Evolutionary conservation across 2,113 vertebrate species (phyloP).

Genomic region (Ifrita kowaldi): DNA sequence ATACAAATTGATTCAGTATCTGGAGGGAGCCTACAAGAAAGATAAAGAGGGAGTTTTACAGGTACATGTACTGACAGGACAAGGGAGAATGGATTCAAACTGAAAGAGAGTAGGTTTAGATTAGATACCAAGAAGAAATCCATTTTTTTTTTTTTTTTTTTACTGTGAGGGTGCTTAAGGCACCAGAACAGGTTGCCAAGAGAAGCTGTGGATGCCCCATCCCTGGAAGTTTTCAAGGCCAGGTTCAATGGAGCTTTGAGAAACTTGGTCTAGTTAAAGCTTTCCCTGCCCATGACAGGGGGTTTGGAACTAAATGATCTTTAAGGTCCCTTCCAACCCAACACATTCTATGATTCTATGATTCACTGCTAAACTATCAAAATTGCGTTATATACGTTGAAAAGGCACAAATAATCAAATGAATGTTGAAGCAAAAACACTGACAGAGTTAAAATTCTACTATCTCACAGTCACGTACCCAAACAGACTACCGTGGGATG

Average conservation of each 20-base stretch:
- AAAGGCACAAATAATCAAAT: neutral
- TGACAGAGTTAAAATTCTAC: neutral
- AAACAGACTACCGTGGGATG: neutral
- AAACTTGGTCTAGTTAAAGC: neutral
- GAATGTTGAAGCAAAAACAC: neutral
- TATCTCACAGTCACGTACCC: neutral
- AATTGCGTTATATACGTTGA: rapidly evolving
- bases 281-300: neutral
- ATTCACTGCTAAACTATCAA: neutral
- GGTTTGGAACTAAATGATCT: neutral
- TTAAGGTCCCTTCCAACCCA: neutral
- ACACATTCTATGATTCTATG: neutral
- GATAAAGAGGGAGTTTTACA: neutral
- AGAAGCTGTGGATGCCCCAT: neutral
- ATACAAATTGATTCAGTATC: neutral
- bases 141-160: too few species aligned
- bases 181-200: neutral
- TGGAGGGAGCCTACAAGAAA: neutral
- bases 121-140: neutral
- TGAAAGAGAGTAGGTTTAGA: neutral
- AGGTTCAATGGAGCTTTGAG: neutral
- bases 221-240: neutral
- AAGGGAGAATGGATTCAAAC: neutral
- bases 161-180: neutral
- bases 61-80: neutral